Conservation (phyloP, 2,888 invertebrate genomes). For the Agrochola macilenta region DNA sequence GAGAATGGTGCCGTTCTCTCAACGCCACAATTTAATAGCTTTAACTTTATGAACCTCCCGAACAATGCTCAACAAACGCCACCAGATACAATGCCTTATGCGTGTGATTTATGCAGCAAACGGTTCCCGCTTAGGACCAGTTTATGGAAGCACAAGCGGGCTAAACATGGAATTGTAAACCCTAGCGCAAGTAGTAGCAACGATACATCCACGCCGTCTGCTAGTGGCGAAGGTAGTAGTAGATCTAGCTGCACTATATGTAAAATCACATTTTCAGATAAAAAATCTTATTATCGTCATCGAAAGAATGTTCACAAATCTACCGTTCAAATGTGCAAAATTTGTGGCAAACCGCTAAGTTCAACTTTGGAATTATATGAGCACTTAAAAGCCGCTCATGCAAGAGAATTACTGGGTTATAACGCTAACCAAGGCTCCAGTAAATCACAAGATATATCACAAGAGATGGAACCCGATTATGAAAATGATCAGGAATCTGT, state of each 20-base stretch:
- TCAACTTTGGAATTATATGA: slow-evolving; percentile 92
- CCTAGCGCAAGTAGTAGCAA: slow-evolving; percentile 72
- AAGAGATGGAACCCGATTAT: slow-evolving; percentile 81
- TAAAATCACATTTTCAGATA: slow-evolving; percentile 91
- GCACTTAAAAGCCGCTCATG: slow-evolving; percentile 91
- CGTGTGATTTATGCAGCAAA: slow-evolving; percentile 87
- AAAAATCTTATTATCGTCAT: slow-evolving; percentile 91
- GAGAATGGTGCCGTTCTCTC: slow-evolving; percentile 85
- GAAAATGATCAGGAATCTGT: slow-evolving; percentile 82
- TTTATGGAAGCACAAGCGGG: slow-evolving; percentile 89
- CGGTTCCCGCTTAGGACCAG: slow-evolving; percentile 86
- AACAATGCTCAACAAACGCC: slow-evolving; percentile 76
- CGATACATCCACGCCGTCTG: slow-evolving; percentile 69
- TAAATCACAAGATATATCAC: slow-evolving; percentile 78
- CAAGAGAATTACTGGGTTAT: slow-evolving; percentile 88
- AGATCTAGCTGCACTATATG: slow-evolving; percentile 91
- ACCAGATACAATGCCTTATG: slow-evolving; percentile 79
- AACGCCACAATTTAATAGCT: slow-evolving; percentile 89
- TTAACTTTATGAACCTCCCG: slow-evolving; percentile 83
- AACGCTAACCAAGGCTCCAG: slow-evolving; percentile 85
- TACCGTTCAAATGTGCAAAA: slow-evolving; percentile 90
- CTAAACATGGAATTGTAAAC: slow-evolving; percentile 87
- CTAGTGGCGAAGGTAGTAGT: slow-evolving; percentile 75
- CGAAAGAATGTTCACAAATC: slow-evolving; percentile 90
- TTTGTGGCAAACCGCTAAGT: slow-evolving; percentile 92